These are phyloP conservation scores for Sarcophaga carnaria DNA, from an alignment of 2,888 invertebrate species.

Conservation along the genomic window DNA sequence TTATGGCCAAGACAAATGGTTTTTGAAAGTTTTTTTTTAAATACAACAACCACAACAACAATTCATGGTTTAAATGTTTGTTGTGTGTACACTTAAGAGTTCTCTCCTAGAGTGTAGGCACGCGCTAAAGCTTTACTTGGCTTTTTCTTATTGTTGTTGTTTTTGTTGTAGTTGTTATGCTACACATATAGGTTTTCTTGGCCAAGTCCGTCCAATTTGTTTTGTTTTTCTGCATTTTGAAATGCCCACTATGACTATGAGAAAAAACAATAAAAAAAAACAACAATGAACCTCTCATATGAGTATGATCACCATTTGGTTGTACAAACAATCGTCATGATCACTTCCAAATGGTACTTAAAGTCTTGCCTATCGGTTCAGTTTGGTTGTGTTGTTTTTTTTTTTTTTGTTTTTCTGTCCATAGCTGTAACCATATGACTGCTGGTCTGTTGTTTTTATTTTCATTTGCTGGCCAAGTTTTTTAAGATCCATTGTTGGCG, in stretches of 20 bases:
- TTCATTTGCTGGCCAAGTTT: slow-evolving; percentile 63
- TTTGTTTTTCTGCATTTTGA: not conserved
- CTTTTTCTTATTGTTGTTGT: slow-evolving; percentile 21
- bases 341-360: slow-evolving; percentile 51
- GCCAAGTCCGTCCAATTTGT: not conserved
- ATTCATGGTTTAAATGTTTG: slow-evolving; percentile 53
- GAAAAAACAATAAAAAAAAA: no score
- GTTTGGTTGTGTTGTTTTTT: slow-evolving; percentile 6
- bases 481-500: slow-evolving; percentile 50
- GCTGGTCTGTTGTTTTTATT: slow-evolving; percentile 15
- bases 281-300: not conserved
- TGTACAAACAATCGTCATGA: slow-evolving; percentile 51
- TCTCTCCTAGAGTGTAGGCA: slow-evolving; percentile 67
- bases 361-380: slow-evolving; percentile 8
- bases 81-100: slow-evolving; percentile 53
- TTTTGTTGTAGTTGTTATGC: slow-evolving; percentile 16
- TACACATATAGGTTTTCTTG: slow-evolving; percentile 35
- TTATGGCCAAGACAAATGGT: slow-evolving; percentile 69
- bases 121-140: slow-evolving; percentile 65
- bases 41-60: slow-evolving; percentile 35
- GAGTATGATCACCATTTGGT: slow-evolving; percentile 49
- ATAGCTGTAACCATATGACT: not conserved
- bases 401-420: not conserved
- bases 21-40: slow-evolving; percentile 53
- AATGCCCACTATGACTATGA: slow-evolving; percentile 35